Evolutionary conservation across 2,113 vertebrate species (phyloP).

Genomic region (Calyptomena viridis): DNA sequence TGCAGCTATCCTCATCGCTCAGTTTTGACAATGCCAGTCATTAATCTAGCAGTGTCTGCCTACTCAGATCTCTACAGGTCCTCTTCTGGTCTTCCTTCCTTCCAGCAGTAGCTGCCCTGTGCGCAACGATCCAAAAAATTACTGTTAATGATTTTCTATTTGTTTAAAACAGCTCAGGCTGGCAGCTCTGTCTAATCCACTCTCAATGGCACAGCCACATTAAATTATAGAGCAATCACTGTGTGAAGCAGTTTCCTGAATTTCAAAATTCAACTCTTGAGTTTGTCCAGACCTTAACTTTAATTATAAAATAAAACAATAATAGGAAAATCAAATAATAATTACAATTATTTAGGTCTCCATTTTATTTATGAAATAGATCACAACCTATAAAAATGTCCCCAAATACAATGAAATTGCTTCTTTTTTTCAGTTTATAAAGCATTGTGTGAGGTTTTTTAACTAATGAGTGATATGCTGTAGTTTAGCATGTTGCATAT

Average conservation of each 20-base stretch:
- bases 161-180: slow-evolving; percentile 66
- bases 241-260: background rate
- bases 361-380: background rate
- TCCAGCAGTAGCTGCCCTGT: slow-evolving; percentile 54
- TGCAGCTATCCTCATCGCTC: slow-evolving; percentile 13
- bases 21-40: slow-evolving; percentile 67
- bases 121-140: slow-evolving; percentile 63
- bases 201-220: slow-evolving; percentile 49
- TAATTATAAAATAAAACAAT: background rate
- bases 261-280: slow-evolving; percentile 56
- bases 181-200: slow-evolving; percentile 67
- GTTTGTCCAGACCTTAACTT: background rate
- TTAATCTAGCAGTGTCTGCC: slow-evolving; percentile 60
- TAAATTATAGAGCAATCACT: slow-evolving; percentile 55
- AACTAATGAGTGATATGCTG: background rate
- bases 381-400: background rate
- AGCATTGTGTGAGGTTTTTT: background rate
- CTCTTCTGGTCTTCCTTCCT: slow-evolving; percentile 56
- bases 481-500: background rate
- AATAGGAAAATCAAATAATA: background rate
- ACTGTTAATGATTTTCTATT: slow-evolving; percentile 73
- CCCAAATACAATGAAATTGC: background rate
- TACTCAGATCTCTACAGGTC: slow-evolving; percentile 52
- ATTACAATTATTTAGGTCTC: background rate
- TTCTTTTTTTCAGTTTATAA: background rate